Percentiles rank a stretch among this genome's conserved stretches.
Conservation (phyloP, 2,113 vertebrate species). For the Tetrax tetrax region DNA sequence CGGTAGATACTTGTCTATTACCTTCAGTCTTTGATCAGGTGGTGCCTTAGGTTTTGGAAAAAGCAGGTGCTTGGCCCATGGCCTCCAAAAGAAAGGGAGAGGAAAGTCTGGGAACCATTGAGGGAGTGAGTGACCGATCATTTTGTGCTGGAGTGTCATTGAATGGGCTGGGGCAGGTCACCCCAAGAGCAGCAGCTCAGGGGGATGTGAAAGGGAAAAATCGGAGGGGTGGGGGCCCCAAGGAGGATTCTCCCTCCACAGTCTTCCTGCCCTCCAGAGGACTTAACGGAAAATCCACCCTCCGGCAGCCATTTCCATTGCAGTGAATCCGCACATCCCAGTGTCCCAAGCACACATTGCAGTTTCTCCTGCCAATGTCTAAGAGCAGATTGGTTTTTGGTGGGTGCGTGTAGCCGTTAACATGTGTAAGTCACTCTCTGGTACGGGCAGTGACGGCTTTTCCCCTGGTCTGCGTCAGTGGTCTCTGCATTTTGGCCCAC, state of each 20-base stretch:
- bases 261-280: not conserved
- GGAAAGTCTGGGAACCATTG: not conserved
- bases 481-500: not conserved
- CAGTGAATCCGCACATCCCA: not conserved
- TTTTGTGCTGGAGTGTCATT: not conserved
- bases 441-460: not conserved
- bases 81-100: not conserved
- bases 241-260: not conserved
- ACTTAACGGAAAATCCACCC: not conserved
- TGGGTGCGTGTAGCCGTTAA: not conserved
- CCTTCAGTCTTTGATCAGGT: not conserved
- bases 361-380: not conserved
- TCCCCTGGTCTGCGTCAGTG: fast-evolving
- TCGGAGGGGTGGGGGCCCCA: fast-evolving
- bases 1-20: not conserved
- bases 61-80: not conserved
- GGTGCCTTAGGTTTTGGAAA: not conserved
- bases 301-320: not conserved
- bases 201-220: not conserved
- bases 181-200: not conserved
- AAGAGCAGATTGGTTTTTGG: not conserved
- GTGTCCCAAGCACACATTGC: not conserved
- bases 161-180: not conserved
- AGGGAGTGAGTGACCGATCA: not conserved
- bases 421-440: not conserved